Base-by-base conservation (phyloP, 2,797 vertebrate species). In the Trematomus bernacchii region DNA sequence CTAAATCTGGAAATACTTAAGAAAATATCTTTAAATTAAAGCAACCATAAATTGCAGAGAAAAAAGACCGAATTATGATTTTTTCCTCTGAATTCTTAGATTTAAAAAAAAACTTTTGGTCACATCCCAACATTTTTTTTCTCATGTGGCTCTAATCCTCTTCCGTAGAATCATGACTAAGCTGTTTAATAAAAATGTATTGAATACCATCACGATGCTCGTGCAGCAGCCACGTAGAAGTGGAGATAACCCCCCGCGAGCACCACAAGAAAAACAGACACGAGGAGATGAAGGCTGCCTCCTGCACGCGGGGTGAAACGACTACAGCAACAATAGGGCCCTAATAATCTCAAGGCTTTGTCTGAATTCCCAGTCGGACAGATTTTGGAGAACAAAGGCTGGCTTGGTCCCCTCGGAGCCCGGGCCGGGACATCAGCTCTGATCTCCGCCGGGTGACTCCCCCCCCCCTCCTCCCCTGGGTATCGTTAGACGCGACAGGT, bases 301-400 rank as follows among this genome's bases (percentile, higher is more conserved):
- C 74, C 48, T 64, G 43, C 60, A 73, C 54, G 50, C 55, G 13
- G 77, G 57, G 51, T 66, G 71, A 64, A 71, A 52, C 76, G 72
- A 79, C 27, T 27, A 5, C 42, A 73, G 67, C 83, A 84, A 87
- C 86, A 90, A 87, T 71, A 6, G 83, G 73, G 75, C 58, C 40
- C 82, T 90, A 87, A 91, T 92, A 87, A 91, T 92, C 87, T 91
- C 67, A 64, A 78, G 71, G 30, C 74, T 85, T 82, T 87, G 90
- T 93, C 67, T 91, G 73, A 70, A 82, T 86, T 85, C 90, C 83
- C 88, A 85, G 78, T 83, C 83, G 76, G 80, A 50, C 77, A 47
- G 74, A 73, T 66, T 48, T 52, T 71, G 63, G 78, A 83, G 85
- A 89, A 91, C 92, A 93, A 92, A 87, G 79, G 67, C 37, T 19